phyloP scores from a whole-genome alignment of 2,797 vertebrate genomes.

The Propithecus perrieri region DNA sequence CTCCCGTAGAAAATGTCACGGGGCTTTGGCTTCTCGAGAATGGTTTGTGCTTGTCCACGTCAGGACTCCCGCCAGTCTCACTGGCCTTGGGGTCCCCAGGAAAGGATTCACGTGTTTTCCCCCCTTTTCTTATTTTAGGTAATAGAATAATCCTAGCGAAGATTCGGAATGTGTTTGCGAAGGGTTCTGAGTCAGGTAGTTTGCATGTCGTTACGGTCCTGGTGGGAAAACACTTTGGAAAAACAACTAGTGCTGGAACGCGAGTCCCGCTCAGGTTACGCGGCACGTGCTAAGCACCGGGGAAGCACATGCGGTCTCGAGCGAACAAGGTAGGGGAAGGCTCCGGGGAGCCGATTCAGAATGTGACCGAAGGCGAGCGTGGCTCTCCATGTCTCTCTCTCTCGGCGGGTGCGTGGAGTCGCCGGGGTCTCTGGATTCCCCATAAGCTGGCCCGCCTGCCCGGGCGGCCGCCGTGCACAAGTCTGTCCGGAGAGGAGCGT shows the following conservation, averaged over 20 bases:
- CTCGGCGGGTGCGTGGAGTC: slow-evolving; percentile 87
- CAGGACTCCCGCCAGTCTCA: not conserved
- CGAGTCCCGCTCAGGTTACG: slow-evolving; percentile 92
- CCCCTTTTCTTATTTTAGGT: slow-evolving; percentile 25
- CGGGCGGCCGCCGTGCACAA: slow-evolving; percentile 77
- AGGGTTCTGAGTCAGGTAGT: slow-evolving; percentile 89
- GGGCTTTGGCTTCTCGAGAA: not conserved
- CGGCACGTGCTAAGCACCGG: slow-evolving; percentile 93
- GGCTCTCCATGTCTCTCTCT: slow-evolving; percentile 85
- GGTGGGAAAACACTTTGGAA: slow-evolving; percentile 91
- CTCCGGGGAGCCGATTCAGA: slow-evolving; percentile 97
- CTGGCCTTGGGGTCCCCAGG: not conserved
- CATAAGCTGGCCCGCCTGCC: slow-evolving; percentile 80
- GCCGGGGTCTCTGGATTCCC: slow-evolving; percentile 84
- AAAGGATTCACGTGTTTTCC: not conserved
- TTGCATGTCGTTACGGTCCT: slow-evolving; percentile 94
- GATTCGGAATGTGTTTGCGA: slow-evolving; percentile 77
- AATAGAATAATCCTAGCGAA: slow-evolving; percentile 54
- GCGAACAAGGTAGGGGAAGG: slow-evolving; percentile 93
- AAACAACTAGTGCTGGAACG: slow-evolving; percentile 87
- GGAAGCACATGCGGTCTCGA: slow-evolving; percentile 93
- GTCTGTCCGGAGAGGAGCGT: not conserved
- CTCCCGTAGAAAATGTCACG: not conserved
- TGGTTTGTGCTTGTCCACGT: not conserved
- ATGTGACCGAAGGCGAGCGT: slow-evolving; percentile 93